phyloP scores from a whole-genome alignment of 2,888 invertebrate species.

The Drosophila trichaetosa region DNA sequence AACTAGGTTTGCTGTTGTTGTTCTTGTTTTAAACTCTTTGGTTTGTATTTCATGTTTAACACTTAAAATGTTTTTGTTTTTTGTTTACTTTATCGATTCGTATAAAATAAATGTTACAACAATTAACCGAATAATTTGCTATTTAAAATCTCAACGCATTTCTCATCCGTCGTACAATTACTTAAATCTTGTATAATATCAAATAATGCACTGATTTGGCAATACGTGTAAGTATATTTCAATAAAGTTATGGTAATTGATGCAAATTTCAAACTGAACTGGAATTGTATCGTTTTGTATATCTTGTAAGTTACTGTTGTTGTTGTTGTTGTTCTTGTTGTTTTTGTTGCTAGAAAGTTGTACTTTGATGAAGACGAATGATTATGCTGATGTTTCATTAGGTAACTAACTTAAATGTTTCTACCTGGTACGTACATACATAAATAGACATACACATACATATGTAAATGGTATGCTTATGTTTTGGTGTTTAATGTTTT shows the following conservation, averaged over 20 bases:
- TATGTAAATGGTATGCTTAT: slow-evolving; percentile 24
- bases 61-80: slow-evolving; percentile 57
- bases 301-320: slow-evolving; percentile 17
- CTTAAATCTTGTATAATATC: slow-evolving; percentile 65
- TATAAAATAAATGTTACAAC: slow-evolving; percentile 75
- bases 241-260: slow-evolving; percentile 52
- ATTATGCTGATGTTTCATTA: slow-evolving; percentile 59
- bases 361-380: slow-evolving; percentile 76
- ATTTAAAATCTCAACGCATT: slow-evolving; percentile 71
- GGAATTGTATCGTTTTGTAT: slow-evolving; percentile 30
- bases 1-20: slow-evolving; percentile 61
- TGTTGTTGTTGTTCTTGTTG: slow-evolving; percentile 19
- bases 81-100: slow-evolving; percentile 32
- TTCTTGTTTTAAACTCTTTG: slow-evolving; percentile 71
- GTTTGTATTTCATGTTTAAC: slow-evolving; percentile 70
- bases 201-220: slow-evolving; percentile 75
- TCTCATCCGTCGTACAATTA: slow-evolving; percentile 34
- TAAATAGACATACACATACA: slow-evolving; percentile 24
- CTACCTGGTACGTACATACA: slow-evolving; percentile 35
- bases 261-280: slow-evolving; percentile 52
- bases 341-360: slow-evolving; percentile 64
- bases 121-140: slow-evolving; percentile 76
- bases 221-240: slow-evolving; percentile 47
- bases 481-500: slow-evolving; percentile 29
- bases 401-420: slow-evolving; percentile 53